phyloP scores from a whole-genome alignment of 2,113 vertebrate genomes.

The Sturnus vulgaris region DNA sequence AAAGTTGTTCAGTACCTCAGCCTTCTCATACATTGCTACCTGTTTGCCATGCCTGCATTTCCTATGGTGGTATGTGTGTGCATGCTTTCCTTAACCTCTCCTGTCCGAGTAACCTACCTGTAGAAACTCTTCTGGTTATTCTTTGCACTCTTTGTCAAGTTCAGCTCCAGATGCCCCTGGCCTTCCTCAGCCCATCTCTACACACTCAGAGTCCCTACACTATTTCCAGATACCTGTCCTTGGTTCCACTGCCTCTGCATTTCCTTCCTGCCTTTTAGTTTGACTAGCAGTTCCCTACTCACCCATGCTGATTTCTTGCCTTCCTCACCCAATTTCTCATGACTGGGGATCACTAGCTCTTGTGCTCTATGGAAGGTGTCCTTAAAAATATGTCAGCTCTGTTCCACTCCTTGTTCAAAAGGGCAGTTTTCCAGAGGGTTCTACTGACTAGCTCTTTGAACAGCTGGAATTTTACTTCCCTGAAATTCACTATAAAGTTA shows the following conservation, averaged over 20 bases:
- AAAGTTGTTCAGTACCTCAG: neutral
- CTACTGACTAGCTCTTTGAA: neutral
- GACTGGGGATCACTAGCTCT: neutral
- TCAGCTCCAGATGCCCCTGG: neutral
- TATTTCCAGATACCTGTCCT: neutral
- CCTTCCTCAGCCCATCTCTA: neutral
- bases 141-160: no score
- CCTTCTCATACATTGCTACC: neutral
- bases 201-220: neutral
- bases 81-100: neutral
- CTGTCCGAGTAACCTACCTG: neutral
- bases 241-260: neutral
- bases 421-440: neutral
- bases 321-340: neutral
- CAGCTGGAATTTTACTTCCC: neutral
- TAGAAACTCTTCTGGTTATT: neutral
- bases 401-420: neutral
- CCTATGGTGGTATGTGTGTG: accelerated
- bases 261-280: neutral
- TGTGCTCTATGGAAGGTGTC: neutral
- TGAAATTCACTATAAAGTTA: neutral
- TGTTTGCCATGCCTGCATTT: neutral
- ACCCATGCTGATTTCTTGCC: neutral
- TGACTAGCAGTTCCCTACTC: neutral
- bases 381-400: neutral